Base-by-base conservation (phyloP, 2,888 invertebrate species). In the Plusia festucae region DNA sequence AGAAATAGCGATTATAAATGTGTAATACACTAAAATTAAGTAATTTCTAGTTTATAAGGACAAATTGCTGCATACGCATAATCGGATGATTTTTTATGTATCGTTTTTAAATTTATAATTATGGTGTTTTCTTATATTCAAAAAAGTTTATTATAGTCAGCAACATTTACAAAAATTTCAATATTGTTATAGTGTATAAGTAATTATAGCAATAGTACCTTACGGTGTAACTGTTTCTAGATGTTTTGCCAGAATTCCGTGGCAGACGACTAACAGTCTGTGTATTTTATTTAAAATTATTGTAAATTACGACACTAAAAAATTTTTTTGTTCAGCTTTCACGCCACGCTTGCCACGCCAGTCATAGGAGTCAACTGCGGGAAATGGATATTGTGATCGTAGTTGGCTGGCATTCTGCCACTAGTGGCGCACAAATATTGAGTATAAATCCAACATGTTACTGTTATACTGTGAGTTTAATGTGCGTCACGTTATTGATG, bases 381-480 rank as follows among this genome's bases (percentile, higher is more conserved):
- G 73, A 73, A 73, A 73, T 73, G 73, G 75, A 67, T 73, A 73
- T 73, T 73, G 73, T 75, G 75, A 75, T 70, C 70, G 76, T 56
- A 53, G 73, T 62, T 51, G 60, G 70, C 60, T 73, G 73, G 75
- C 73, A 70, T 57, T 0, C 49, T 73, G 73, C 73, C 75, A 73
- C 75, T 58, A 70, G 57, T 75, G 61, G 65, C 52, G 70, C 67
- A 60, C 67, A 60, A 70, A 66, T 75, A 70, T 60, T 44, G 62
- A 66, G 75, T 75, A 73, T 75, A 73, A 73, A 73, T 75, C 73
- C 73, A 73, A 73, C 66, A 70, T 73, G 75, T 73, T 66, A 75
- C 75, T 66, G 70, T 70, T 73, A 56, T 30, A 62, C 65, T 56
- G 60, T 11, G 58, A 24, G 22, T 32, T 60, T 40, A 49, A 20